phyloP scores from a whole-genome alignment of 2,797 vertebrate species.

The Chaetodon trifasciatus region DNA sequence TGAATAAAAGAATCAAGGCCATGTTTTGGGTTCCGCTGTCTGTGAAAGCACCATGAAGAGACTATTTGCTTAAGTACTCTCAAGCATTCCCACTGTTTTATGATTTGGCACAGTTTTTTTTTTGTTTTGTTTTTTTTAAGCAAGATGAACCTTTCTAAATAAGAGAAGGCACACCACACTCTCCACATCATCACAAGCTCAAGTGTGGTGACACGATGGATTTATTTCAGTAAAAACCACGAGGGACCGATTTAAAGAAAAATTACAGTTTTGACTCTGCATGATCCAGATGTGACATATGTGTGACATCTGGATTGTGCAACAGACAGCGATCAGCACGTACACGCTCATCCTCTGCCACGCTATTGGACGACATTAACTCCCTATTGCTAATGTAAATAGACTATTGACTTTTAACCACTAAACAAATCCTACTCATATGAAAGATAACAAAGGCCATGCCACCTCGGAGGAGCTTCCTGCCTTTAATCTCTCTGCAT shows the following conservation, averaged over 20 bases:
- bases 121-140: constrained; percentile 1
- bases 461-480: constrained; percentile 27
- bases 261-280: constrained; percentile 4
- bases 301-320: constrained; percentile 28
- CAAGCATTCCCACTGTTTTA: constrained; percentile 12
- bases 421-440: constrained; percentile 37
- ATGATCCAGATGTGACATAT: constrained; percentile 32
- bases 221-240: constrained; percentile 26
- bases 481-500: constrained; percentile 44
- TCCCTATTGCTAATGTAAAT: constrained; percentile 16
- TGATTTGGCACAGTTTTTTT: constrained; percentile 21
- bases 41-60: constrained; percentile 16
- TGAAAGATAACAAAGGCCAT: constrained; percentile 33
- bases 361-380: not conserved
- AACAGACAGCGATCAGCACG: constrained; percentile 5
- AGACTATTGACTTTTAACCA: constrained; percentile 20
- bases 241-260: constrained; percentile 35
- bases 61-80: constrained; percentile 27
- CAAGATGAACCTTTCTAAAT: constrained; percentile 22
- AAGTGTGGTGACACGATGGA: constrained; percentile 9
- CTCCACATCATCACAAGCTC: constrained; percentile 28
- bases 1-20: not conserved
- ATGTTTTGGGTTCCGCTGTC: not conserved
- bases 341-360: constrained; percentile 6
- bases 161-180: constrained; percentile 9